A percentile compares a stretch with the other conserved stretches of the same genome.
phyloP scores from a whole-genome alignment of 2,113 vertebrate genomes.

The Garra rufa region DNA sequence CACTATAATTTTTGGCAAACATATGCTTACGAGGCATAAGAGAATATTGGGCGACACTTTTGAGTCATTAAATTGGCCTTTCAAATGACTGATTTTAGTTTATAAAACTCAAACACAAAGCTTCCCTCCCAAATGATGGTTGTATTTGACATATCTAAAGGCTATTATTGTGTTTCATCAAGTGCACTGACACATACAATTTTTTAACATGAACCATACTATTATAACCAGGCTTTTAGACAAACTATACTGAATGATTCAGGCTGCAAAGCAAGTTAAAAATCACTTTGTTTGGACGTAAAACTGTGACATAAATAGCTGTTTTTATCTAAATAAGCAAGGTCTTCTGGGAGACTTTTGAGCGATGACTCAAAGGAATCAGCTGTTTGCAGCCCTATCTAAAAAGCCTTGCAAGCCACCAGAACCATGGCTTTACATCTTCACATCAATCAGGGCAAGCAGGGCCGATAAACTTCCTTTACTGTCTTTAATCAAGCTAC shows the following conservation, averaged over 20 bases:
- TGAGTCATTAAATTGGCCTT: constrained; percentile 21
- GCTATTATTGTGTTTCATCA: constrained; percentile 11
- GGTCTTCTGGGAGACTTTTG: background rate
- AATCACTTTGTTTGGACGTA: background rate
- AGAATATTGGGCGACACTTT: background rate
- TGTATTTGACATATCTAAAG: constrained; percentile 19
- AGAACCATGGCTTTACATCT: background rate
- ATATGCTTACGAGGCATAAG: background rate
- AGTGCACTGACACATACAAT: background rate
- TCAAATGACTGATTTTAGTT: constrained; percentile 22
- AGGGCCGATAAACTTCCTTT: background rate
- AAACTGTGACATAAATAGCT: background rate
- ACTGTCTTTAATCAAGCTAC: constrained; percentile 2
- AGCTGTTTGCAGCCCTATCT: background rate
- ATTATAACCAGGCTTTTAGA: background rate
- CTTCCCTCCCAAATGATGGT: background rate
- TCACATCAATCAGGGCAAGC: background rate
- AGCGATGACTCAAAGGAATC: background rate
- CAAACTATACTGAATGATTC: background rate
- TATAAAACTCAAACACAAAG: background rate
- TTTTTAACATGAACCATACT: background rate
- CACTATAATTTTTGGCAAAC: background rate
- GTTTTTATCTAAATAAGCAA: background rate
- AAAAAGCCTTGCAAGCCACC: background rate
- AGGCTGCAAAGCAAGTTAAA: background rate